Evolutionary conservation across 2,888 invertebrate species (phyloP).

Genomic region (Salticus scenicus): DNA sequence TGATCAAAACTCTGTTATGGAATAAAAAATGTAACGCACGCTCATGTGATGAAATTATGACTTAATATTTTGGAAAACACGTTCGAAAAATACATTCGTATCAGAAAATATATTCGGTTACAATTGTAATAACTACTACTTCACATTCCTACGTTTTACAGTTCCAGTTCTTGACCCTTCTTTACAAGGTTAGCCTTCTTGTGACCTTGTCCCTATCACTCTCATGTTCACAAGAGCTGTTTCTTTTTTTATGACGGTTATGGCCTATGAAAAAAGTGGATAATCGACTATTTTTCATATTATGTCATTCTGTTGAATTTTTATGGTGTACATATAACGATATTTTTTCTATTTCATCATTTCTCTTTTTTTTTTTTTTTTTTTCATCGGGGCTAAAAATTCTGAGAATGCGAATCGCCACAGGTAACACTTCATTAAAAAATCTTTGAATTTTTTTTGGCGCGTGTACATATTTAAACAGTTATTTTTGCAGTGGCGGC

Average conservation of each 20-base stretch:
- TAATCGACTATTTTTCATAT: neutral
- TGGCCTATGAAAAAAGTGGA: neutral
- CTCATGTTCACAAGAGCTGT: neutral
- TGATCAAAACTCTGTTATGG: no score
- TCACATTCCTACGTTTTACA: constrained; percentile 19
- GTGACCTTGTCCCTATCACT: constrained; percentile 42
- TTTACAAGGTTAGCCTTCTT: constrained; percentile 1
- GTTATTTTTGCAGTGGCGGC: no score
- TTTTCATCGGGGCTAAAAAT: neutral
- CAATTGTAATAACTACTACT: neutral
- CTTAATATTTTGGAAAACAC: neutral
- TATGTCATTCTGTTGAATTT: neutral
- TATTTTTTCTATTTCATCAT: no score
- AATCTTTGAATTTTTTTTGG: no score
- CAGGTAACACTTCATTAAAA: no score
- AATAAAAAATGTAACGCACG: no score
- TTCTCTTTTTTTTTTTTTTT: no score
- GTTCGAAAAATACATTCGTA: neutral
- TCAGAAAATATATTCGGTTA: neutral
- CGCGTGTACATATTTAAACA: no score
- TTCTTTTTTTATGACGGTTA: neutral
- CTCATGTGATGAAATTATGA: no score
- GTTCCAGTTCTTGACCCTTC: constrained; percentile 39
- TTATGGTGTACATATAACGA: neutral
- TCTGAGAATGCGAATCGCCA: neutral